Percentiles rank a stretch among this genome's conserved stretches.
Evolutionary conservation across 1,140 invertebrate species (phyloP).

Genomic region (Drosophila kikkawai): DNA sequence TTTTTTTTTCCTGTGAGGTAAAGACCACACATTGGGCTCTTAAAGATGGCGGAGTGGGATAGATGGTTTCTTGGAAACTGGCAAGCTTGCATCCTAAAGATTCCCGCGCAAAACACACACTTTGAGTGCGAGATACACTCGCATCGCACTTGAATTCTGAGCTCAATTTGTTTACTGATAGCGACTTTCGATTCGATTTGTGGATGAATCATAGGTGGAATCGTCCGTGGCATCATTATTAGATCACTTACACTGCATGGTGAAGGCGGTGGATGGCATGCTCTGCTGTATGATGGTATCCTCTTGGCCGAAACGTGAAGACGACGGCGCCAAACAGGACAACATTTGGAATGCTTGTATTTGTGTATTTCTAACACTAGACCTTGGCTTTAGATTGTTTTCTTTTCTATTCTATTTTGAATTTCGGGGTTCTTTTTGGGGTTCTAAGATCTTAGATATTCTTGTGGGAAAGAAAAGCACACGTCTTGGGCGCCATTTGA

Average conservation of each 20-base stretch:
- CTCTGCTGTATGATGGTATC: conserved; percentile 84
- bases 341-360: conserved; percentile 84
- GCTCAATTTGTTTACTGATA: conserved; percentile 77
- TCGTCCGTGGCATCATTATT: background rate
- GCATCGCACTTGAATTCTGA: background rate
- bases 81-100: conserved; percentile 39
- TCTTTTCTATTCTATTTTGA: conserved; percentile 7
- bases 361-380: conserved; percentile 45
- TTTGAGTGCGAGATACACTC: too few relatives aligned
- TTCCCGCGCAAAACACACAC: conserved; percentile 57
- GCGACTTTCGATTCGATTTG: conserved; percentile 17
- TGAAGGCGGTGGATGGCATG: conserved; percentile 84
- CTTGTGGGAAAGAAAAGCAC: conserved; percentile 2
- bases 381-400: conserved; percentile 21
- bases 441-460: background rate
- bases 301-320: conserved; percentile 85
- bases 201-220: conserved; percentile 26
- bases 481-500: conserved; percentile 18
- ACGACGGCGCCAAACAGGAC: conserved; percentile 84
- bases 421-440: conserved; percentile 21
- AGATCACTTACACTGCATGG: conserved; percentile 84
- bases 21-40: conserved; percentile 60
- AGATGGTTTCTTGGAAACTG: conserved; percentile 25
- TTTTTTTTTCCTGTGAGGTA: conserved; percentile 15
- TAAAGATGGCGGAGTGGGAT: conserved; percentile 57